These are phyloP conservation scores for Sarcophilus harrisii DNA, from an alignment of 2,797 vertebrate genomes.

Conservation along the genomic window DNA sequence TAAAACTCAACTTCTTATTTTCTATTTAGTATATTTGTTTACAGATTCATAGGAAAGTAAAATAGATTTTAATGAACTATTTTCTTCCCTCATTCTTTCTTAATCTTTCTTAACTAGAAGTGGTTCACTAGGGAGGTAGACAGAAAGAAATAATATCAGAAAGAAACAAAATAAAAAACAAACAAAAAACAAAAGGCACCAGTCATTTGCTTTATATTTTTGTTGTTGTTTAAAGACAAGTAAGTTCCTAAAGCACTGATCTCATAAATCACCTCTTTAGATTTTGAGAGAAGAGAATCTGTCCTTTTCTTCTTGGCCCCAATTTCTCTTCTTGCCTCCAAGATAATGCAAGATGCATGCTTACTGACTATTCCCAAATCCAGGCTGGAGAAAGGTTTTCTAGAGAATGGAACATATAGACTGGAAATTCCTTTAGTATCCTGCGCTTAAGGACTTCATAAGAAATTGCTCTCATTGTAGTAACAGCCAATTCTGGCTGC, in stretches of 20 bases:
- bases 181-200: background rate
- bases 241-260: background rate
- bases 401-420: slow-evolving; percentile 60
- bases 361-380: slow-evolving; percentile 60
- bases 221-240: too few relatives aligned
- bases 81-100: background rate
- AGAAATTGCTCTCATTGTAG: slow-evolving; percentile 52
- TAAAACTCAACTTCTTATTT: slow-evolving; percentile 40
- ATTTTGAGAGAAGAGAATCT: slow-evolving; percentile 60
- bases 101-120: background rate
- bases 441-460: slow-evolving; percentile 54
- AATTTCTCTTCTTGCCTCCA: slow-evolving; percentile 58
- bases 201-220: background rate
- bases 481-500: slow-evolving; percentile 78
- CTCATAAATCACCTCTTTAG: slow-evolving; percentile 10
- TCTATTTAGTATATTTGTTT: background rate
- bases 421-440: slow-evolving; percentile 59
- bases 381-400: slow-evolving; percentile 56
- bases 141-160: background rate
- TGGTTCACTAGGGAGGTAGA: background rate
- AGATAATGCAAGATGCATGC: slow-evolving; percentile 42
- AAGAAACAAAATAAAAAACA: background rate
- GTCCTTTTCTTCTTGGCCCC: slow-evolving; percentile 70
- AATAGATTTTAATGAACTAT: background rate
- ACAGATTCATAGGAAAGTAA: slow-evolving; percentile 22